phyloP scores from a whole-genome alignment of 92 coral and sea anemone species.

The Pocillopora grandis region DNA sequence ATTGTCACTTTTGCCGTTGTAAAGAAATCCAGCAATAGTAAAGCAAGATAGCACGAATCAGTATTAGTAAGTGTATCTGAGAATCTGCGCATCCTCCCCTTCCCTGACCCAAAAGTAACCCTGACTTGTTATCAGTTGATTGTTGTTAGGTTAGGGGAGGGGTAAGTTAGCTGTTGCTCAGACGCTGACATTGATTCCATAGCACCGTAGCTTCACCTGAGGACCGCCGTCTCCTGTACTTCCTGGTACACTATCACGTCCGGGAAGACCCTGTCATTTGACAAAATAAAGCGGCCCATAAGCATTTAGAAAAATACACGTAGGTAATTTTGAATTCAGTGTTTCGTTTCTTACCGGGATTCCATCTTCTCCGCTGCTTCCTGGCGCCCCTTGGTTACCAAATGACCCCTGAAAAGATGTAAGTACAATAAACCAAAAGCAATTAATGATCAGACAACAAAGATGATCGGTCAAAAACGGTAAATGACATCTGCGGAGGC shows the following conservation, averaged over 20 bases:
- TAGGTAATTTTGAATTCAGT: neutral
- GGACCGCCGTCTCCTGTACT: slow-evolving; percentile 20
- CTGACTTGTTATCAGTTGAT: no score
- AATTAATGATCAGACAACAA: neutral
- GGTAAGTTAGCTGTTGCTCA: no score
- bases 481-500: neutral
- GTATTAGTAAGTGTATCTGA: no score
- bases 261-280: slow-evolving; percentile 25
- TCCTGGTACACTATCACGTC: slow-evolving; percentile 15
- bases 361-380: slow-evolving; percentile 17
- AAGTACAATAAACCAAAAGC: neutral
- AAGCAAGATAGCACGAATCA: no score
- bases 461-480: neutral
- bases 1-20: neutral
- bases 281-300: neutral
- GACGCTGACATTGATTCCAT: no score
- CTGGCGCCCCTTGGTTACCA: slow-evolving; percentile 5
- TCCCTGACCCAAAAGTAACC: no score
- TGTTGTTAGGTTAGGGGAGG: no score
- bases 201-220: slow-evolving; percentile 1
- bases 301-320: neutral
- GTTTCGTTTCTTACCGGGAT: slow-evolving; percentile 3
- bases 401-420: slow-evolving; percentile 20
- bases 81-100: no score
- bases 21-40: neutral